Evolutionary conservation across 2,888 invertebrate genomes (phyloP).

Genomic region (Branchipolynoe longqiensis): DNA sequence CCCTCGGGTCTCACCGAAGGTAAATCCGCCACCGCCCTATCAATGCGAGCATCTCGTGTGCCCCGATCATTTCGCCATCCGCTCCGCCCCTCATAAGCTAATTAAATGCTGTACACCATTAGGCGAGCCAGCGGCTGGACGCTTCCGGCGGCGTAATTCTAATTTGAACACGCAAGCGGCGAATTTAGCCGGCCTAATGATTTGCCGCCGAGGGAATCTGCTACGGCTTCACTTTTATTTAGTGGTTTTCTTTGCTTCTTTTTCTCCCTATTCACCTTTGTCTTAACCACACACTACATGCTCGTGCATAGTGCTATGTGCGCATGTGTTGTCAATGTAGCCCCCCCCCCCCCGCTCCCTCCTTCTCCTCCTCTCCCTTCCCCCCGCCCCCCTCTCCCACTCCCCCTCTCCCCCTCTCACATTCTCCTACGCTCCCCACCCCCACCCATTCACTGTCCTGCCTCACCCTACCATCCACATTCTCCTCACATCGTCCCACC

Average conservation of each 20-base stretch:
- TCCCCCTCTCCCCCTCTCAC: background rate
- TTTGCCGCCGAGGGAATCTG: background rate
- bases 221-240: background rate
- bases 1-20: background rate
- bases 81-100: conserved; percentile 24
- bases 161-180: conserved; percentile 23
- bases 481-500: background rate
- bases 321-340: background rate
- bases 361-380: background rate
- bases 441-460: background rate
- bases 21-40: conserved; percentile 33
- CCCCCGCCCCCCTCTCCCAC: background rate
- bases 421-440: background rate
- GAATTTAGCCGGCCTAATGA: background rate
- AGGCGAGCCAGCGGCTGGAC: background rate
- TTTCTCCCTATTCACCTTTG: background rate
- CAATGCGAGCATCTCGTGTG: conserved; percentile 43
- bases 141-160: conserved; percentile 11
- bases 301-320: background rate
- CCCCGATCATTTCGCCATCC: background rate
- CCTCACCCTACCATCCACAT: background rate
- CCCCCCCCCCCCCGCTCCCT: too few relatives aligned
- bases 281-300: background rate
- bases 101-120: conserved; percentile 47
- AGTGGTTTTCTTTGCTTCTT: background rate